Evolutionary conservation across 2,888 invertebrate genomes (phyloP).

Genomic region (Oscheius sp.): DNA sequence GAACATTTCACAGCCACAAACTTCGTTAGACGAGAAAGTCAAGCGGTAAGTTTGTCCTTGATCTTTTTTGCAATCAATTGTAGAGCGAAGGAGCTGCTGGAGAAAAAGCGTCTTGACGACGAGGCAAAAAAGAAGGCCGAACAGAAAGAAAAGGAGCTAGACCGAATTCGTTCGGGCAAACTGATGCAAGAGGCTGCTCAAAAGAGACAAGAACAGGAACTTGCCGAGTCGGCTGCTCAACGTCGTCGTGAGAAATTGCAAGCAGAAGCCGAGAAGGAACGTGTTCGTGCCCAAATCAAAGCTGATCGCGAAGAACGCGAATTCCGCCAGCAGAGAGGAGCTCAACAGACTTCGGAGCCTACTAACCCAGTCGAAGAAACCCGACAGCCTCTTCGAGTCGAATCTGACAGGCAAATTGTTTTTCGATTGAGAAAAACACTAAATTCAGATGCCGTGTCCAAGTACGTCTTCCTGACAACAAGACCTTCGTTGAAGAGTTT

Average conservation of each 20-base stretch:
- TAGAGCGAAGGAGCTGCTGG: slow-evolving; percentile 51
- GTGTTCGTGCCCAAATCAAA: slow-evolving; percentile 52
- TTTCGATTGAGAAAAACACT: background rate
- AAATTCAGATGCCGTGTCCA: slow-evolving; percentile 49
- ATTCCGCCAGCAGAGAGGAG: slow-evolving; percentile 23
- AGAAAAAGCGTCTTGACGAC: slow-evolving; percentile 45
- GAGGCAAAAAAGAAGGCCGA: slow-evolving; percentile 47
- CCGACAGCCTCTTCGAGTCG: slow-evolving; percentile 14
- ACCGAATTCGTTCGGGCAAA: slow-evolving; percentile 39
- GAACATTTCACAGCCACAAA: background rate
- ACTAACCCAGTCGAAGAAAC: background rate
- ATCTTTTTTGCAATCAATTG: slow-evolving; percentile 1
- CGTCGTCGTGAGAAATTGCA: slow-evolving; percentile 51
- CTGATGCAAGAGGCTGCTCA: slow-evolving; percentile 41
- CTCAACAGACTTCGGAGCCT: background rate
- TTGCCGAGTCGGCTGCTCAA: slow-evolving; percentile 52
- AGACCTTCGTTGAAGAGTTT: slow-evolving; percentile 49
- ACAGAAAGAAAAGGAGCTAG: slow-evolving; percentile 43
- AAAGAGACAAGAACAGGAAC: slow-evolving; percentile 45
- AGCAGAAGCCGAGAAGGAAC: slow-evolving; percentile 48
- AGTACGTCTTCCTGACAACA: slow-evolving; percentile 50
- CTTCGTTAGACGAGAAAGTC: slow-evolving; percentile 22
- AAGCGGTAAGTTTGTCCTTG: background rate
- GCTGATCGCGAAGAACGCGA: slow-evolving; percentile 48
- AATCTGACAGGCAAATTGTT: slow-evolving; percentile 12